A percentile compares a stretch with the other conserved stretches of the same genome.
Evolutionary conservation across 1,140 invertebrate species (phyloP).

Genomic region (Tetragnatha versicolor): DNA sequence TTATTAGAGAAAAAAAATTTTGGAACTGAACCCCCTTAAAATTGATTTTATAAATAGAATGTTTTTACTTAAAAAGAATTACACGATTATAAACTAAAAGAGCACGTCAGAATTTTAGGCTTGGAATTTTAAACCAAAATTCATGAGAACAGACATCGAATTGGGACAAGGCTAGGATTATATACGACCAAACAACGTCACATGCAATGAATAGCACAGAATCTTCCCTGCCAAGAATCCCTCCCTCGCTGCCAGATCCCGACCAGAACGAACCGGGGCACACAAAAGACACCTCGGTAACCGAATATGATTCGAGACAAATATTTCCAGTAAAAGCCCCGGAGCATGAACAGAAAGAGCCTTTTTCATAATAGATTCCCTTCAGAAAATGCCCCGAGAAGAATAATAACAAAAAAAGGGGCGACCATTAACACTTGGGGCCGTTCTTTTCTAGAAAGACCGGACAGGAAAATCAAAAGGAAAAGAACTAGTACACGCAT

Average conservation of each 20-base stretch:
- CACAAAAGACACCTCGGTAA: background rate
- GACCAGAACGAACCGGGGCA: too few relatives aligned
- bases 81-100: too few relatives aligned
- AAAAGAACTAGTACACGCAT: background rate
- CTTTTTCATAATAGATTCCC: slow-evolving; percentile 22
- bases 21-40: too few relatives aligned
- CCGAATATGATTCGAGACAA: background rate
- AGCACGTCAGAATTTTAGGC: too few relatives aligned
- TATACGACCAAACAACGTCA: too few relatives aligned
- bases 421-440: slow-evolving; percentile 34
- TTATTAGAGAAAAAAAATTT: too few relatives aligned
- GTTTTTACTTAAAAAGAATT: too few relatives aligned
- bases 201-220: too few relatives aligned
- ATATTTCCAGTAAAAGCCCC: background rate
- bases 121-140: too few relatives aligned
- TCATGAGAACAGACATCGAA: too few relatives aligned
- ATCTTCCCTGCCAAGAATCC: background rate
- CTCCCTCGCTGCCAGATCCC: background rate
- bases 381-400: slow-evolving; percentile 14
- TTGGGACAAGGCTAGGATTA: too few relatives aligned
- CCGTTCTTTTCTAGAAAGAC: slow-evolving; percentile 8
- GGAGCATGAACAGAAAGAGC: background rate
- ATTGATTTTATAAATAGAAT: too few relatives aligned
- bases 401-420: slow-evolving; percentile 7
- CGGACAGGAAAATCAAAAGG: background rate